Conservation (phyloP, 2,888 invertebrate genomes). For the Amiota communis region DNA sequence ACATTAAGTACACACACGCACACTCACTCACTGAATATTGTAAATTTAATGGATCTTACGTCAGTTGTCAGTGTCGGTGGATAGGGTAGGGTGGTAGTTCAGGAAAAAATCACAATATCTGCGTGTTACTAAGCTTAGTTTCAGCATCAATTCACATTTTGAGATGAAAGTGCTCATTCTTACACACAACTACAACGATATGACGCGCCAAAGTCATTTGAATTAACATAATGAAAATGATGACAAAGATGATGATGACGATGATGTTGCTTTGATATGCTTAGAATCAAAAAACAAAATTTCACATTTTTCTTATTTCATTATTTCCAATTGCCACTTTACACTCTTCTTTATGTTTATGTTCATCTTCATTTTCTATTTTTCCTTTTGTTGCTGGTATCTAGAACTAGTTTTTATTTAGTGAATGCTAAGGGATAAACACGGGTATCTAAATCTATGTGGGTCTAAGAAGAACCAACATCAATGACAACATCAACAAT, state of each 20-base stretch:
- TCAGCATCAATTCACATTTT: too few species aligned
- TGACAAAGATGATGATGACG: slow-evolving; percentile 7
- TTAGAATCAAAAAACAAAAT: too few species aligned
- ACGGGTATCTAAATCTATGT: slow-evolving; percentile 22
- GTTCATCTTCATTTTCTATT: not conserved
- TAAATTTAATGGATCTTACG: slow-evolving; percentile 17
- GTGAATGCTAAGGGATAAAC: slow-evolving; percentile 51
- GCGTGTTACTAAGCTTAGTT: too few species aligned
- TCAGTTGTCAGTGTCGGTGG: too few species aligned
- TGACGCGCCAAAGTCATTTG: too few species aligned
- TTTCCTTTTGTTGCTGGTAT: not conserved
- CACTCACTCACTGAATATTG: not conserved
- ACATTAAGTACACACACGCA: slow-evolving; percentile 4
- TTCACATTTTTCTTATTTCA: too few species aligned
- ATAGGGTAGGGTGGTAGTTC: too few species aligned
- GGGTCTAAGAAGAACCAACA: too few species aligned
- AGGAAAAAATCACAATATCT: too few species aligned
- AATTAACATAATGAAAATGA: not conserved
- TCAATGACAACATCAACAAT: too few species aligned
- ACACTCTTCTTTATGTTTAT: not conserved
- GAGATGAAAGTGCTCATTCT: too few species aligned
- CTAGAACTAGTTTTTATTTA: slow-evolving; percentile 32
- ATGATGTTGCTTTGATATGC: not conserved
- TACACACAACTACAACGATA: too few species aligned
- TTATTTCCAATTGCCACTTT: not conserved